These are phyloP conservation scores for Epsilonema sp. DNA, from an alignment of 2,888 invertebrate genomes.

Conservation along the genomic window DNA sequence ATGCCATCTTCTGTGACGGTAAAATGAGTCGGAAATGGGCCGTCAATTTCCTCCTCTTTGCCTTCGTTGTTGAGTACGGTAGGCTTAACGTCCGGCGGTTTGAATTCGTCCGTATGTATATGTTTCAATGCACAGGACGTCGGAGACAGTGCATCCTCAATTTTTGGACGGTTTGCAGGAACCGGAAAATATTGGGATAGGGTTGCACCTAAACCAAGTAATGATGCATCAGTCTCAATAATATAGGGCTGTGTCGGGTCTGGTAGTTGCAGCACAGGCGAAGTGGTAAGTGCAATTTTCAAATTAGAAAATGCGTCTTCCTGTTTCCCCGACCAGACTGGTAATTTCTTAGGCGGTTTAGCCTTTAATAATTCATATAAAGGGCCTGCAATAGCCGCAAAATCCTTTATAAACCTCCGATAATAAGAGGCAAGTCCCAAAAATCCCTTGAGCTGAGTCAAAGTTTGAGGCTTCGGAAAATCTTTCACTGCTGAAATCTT, in stretches of 20 bases:
- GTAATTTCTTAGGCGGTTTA: background rate
- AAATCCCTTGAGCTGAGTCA: background rate
- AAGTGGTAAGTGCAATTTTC: background rate
- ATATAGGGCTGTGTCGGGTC: background rate
- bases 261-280: background rate
- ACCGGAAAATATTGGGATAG: no score
- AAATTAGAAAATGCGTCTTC: background rate
- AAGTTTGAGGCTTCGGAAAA: background rate
- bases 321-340: background rate
- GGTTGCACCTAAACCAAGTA: no score
- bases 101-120: no score
- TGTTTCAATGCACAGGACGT: no score
- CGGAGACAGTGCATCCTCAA: no score
- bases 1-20: no score
- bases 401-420: background rate
- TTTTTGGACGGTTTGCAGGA: no score
- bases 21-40: no score
- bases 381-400: background rate
- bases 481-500: background rate
- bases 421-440: background rate
- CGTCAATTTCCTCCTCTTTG: no score
- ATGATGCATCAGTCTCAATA: background rate
- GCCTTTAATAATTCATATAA: background rate
- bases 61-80: no score
- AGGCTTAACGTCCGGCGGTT: no score